Conservation (phyloP, 2,113 vertebrate genomes). For the Dermatemys mawii region DNA sequence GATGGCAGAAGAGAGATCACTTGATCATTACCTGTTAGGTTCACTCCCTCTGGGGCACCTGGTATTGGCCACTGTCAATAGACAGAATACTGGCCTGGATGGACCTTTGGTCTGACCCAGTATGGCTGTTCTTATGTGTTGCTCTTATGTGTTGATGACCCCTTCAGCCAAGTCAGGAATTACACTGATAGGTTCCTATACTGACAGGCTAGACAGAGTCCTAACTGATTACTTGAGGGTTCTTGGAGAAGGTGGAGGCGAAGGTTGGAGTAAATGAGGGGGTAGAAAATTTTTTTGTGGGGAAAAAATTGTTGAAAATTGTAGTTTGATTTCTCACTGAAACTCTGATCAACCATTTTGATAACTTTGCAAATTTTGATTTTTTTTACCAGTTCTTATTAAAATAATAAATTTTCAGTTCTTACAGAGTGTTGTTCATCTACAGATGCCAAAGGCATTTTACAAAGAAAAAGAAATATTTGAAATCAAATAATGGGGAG, state of each 20-base stretch:
- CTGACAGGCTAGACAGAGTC: neutral
- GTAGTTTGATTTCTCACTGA: neutral
- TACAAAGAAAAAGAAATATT: constrained; percentile 32
- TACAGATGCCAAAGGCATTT: neutral
- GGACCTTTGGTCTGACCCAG: too few relatives aligned
- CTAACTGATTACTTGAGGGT: neutral
- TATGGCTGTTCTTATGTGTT: too few relatives aligned
- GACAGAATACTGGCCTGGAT: too few relatives aligned
- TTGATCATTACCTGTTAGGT: too few relatives aligned
- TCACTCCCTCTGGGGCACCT: too few relatives aligned
- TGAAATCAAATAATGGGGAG: neutral
- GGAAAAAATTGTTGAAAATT: neutral
- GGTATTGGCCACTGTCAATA: too few relatives aligned
- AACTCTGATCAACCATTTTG: neutral
- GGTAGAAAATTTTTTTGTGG: neutral
- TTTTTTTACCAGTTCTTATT: constrained; percentile 17
- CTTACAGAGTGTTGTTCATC: neutral
- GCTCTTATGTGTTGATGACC: neutral
- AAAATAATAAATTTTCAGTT: constrained; percentile 46
- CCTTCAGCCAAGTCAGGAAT: neutral
- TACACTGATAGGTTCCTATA: neutral
- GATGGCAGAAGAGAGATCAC: too few relatives aligned
- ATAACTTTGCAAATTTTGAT: neutral
- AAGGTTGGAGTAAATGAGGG: neutral
- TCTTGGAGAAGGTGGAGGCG: neutral